Conservation (phyloP, 2,797 vertebrate genomes). For the Acanthiza pusilla region DNA sequence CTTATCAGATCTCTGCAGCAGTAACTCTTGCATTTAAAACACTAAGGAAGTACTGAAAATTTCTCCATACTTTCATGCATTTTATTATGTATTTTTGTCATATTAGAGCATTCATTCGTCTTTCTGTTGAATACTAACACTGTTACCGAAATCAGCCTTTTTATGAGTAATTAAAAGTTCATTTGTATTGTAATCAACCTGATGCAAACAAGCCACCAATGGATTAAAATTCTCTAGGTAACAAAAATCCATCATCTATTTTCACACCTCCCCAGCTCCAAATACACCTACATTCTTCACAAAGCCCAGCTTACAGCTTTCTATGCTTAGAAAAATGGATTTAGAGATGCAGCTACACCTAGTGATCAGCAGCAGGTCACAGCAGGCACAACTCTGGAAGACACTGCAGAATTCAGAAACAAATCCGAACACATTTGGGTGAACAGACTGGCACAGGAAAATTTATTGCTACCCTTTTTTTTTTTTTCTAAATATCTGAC, state of each 20-base stretch:
- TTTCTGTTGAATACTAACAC: neutral
- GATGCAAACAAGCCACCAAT: neutral
- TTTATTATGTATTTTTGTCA: neutral
- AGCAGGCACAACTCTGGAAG: conserved; percentile 34
- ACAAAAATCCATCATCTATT: neutral
- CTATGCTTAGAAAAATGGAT: conserved; percentile 30
- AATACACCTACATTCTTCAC: neutral
- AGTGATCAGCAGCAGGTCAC: conserved; percentile 68
- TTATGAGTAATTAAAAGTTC: neutral
- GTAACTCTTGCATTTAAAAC: neutral
- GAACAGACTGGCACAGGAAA: neutral
- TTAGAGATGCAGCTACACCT: conserved; percentile 76
- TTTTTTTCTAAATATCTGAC: neutral
- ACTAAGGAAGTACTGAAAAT: neutral
- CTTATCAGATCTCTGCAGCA: neutral
- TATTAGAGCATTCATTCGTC: neutral
- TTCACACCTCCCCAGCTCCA: neutral
- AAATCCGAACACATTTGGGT: neutral
- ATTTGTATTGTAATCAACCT: neutral
- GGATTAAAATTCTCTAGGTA: neutral
- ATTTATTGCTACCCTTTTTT: neutral
- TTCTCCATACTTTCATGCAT: neutral
- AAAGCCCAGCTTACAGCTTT: neutral
- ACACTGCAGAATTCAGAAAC: neutral
- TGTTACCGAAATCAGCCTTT: neutral